Evolutionary conservation across 2,888 invertebrate species (phyloP), one percentile per base, ranked within the genome.

Genomic region (Synanthedon myopaeformis): DNA sequence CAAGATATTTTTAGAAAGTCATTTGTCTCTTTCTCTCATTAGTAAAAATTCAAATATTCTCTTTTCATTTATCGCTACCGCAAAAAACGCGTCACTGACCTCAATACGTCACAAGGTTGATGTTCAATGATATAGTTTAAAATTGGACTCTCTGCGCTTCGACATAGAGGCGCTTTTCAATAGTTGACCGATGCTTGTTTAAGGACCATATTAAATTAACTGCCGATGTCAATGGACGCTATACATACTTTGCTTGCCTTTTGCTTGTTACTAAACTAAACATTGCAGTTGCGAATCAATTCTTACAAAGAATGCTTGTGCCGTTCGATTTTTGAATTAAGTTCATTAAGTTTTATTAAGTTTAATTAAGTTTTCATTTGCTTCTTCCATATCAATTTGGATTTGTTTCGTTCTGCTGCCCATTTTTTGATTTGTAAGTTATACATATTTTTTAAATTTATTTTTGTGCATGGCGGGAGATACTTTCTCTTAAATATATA

Each of bases 11-110:
- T 50, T 58, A 17, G 53, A 59, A 13, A 49, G 49, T 64, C 53
- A 23, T 28, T 54, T 57, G 42, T 69, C 74, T 60, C 69, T 45
- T 14, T 63, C 62, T 74, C 65, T 42, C 55, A 62, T 64, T 41
- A 51, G 42, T 48, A 52, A 52, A 41, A 64, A 60, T 55, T 53
- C 42, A 62, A 64, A 66, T 58, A 55, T 23, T 41, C 58, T 60
- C 49, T 64, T 78, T 77, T 60, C 60, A 61, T 59, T 63, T 68
- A 67, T 68, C 65, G 67, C 66, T 67, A 58, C 58, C 62, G 65
- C 70, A 72, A 83, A 82, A 82, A 82, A 78, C 79, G 79, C 82
- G 86, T 82, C 84, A 79, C 72, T 85, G 86, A 85, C 85, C 86
- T 82, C 82, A 81, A 81, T 84, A 76, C 28, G 45, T 45, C 45